Evolutionary conservation across 2,797 vertebrate species (phyloP).

Genomic region (Schizothorax lantsangensis): DNA sequence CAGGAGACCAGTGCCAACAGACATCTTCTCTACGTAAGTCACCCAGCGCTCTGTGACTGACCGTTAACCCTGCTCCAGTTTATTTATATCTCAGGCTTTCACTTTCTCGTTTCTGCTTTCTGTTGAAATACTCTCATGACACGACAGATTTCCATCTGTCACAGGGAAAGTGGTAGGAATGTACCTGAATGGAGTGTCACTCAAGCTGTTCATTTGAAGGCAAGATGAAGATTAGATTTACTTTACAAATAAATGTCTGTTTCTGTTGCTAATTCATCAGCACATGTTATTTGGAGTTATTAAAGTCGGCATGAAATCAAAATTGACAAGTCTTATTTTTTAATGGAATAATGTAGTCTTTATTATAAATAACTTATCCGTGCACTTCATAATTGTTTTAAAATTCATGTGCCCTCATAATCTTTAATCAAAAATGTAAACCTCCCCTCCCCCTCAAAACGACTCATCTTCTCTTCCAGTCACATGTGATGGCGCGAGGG

Average conservation of each 20-base stretch:
- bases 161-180: background rate
- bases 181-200: background rate
- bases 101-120: background rate
- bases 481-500: too few species aligned
- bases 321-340: too few species aligned
- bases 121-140: background rate
- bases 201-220: background rate
- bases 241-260: background rate
- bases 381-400: too few species aligned
- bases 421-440: too few species aligned
- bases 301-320: too few species aligned
- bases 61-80: background rate
- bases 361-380: too few species aligned
- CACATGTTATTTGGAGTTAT: background rate
- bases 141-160: background rate
- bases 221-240: background rate
- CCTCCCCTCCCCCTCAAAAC: too few species aligned
- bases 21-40: constrained; percentile 96
- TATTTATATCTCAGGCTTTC: background rate
- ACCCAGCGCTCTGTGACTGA: constrained; percentile 2
- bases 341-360: too few species aligned
- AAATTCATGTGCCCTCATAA: too few species aligned
- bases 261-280: background rate
- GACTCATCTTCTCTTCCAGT: too few species aligned
- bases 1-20: constrained; percentile 97